These are phyloP conservation scores for Perizoma flavofasciatum DNA, from an alignment of 2,888 invertebrate species.

Conservation along the genomic window DNA sequence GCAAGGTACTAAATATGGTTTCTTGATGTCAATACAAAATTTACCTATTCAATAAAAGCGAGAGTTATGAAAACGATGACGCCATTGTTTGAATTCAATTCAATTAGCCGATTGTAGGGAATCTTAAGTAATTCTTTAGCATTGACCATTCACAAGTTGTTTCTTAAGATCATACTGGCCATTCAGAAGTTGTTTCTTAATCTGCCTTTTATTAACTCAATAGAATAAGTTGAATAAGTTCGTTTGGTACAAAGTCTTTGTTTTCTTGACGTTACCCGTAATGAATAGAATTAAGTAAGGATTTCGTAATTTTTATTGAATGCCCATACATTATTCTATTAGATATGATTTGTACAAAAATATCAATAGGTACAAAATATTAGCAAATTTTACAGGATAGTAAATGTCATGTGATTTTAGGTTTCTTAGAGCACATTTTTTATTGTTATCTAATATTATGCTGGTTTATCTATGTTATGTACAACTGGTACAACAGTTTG, in stretches of 20 bases:
- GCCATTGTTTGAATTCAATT: constrained; percentile 43
- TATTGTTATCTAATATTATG: too few species aligned
- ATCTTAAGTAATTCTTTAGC: constrained; percentile 24
- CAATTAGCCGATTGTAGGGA: constrained; percentile 44
- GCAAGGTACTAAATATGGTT: too few species aligned
- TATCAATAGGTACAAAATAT: too few species aligned
- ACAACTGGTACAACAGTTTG: too few species aligned
- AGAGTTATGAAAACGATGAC: constrained; percentile 30
- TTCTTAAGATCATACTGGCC: too few species aligned
- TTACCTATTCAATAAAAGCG: constrained; percentile 10
- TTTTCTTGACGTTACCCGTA: constrained; percentile 24
- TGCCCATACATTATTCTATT: constrained; percentile 12
- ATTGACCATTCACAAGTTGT: constrained; percentile 28
- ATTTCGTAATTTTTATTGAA: constrained; percentile 16
- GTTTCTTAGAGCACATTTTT: too few species aligned
- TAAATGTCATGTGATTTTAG: too few species aligned
- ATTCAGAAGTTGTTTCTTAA: constrained; percentile 37
- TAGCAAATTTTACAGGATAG: too few species aligned
- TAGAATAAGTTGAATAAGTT: constrained; percentile 21
- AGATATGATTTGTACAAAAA: constrained; percentile 6
- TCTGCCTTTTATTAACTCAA: constrained; percentile 20
- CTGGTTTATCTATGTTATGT: too few species aligned
- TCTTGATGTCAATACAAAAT: too few species aligned
- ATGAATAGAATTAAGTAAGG: constrained; percentile 18
- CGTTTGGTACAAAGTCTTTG: constrained; percentile 22